A percentile compares a stretch with the other conserved stretches of the same genome.
Evolutionary conservation across 2,113 vertebrate genomes (phyloP).

Genomic region (Syngnathus scovelli): DNA sequence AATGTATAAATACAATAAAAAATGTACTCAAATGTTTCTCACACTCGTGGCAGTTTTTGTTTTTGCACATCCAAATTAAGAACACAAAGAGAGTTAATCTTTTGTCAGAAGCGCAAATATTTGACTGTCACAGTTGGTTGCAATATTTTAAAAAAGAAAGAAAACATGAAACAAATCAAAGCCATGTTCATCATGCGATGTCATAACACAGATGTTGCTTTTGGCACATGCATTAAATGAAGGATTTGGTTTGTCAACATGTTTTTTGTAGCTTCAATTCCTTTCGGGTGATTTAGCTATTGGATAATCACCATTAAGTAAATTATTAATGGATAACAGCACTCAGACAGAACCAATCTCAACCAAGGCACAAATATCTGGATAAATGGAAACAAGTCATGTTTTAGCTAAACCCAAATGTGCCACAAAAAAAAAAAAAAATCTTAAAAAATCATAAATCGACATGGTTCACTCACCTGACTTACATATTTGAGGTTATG

Average conservation of each 20-base stretch:
- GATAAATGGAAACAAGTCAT: too few species aligned
- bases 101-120: not conserved
- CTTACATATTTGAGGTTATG: too few species aligned
- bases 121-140: not conserved
- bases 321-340: not conserved
- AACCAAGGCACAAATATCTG: not conserved
- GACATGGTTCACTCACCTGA: too few species aligned
- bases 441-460: too few species aligned
- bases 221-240: not conserved
- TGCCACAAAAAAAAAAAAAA: too few species aligned
- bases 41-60: not conserved
- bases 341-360: not conserved
- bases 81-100: not conserved
- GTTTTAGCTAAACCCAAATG: too few species aligned
- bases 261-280: not conserved
- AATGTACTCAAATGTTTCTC: not conserved
- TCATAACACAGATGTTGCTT: not conserved
- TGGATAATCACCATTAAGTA: not conserved
- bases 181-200: not conserved
- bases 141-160: not conserved
- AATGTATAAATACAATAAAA: too few species aligned
- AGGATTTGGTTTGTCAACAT: not conserved
- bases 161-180: not conserved
- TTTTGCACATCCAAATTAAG: not conserved
- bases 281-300: not conserved